phyloP scores from a whole-genome alignment of 1,140 invertebrate genomes.

The Meloidogyne exigua region DNA sequence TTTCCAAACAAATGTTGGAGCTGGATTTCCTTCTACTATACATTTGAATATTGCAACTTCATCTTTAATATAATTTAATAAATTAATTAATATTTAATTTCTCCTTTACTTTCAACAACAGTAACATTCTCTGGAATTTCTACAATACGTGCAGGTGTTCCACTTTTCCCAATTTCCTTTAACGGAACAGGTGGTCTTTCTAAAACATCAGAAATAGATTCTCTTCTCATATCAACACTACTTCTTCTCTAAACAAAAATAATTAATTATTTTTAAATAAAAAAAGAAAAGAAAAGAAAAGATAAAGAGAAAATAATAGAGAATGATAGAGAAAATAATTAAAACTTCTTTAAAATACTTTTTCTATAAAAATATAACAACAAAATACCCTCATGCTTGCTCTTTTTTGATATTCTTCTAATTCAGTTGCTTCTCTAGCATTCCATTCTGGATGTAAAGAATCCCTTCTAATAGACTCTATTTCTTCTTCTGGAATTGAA shows the following conservation, averaged over 20 bases:
- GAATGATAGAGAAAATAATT: conserved; percentile 7
- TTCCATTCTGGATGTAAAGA: conserved; percentile 22
- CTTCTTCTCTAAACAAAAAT: conserved; percentile 52
- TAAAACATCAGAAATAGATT: conserved; percentile 57
- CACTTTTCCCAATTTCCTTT: conserved; percentile 48
- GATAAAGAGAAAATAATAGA: conserved; percentile 3
- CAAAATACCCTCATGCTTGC: conserved; percentile 24
- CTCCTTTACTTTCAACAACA: conserved; percentile 62
- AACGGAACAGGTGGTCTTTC: conserved; percentile 61
- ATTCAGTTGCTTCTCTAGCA: conserved; percentile 29
- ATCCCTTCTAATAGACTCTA: conserved; percentile 14
- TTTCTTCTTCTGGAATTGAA: neutral
- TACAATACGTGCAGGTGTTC: conserved; percentile 60
- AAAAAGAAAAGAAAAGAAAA: conserved; percentile 12
- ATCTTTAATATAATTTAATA: conserved; percentile 41
- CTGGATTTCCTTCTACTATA: conserved; percentile 74
- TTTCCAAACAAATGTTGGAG: conserved; percentile 91
- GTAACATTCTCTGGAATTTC: conserved; percentile 63
- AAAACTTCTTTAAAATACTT: too few relatives aligned
- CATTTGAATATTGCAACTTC: conserved; percentile 60
- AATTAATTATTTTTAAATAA: conserved; percentile 11
- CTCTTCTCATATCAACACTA: conserved; percentile 62
- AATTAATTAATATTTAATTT: too few relatives aligned
- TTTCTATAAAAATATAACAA: too few relatives aligned
- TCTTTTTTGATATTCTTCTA: conserved; percentile 27